phyloP scores from a whole-genome alignment of 1,140 invertebrate species.

The Halesus radiatus region DNA sequence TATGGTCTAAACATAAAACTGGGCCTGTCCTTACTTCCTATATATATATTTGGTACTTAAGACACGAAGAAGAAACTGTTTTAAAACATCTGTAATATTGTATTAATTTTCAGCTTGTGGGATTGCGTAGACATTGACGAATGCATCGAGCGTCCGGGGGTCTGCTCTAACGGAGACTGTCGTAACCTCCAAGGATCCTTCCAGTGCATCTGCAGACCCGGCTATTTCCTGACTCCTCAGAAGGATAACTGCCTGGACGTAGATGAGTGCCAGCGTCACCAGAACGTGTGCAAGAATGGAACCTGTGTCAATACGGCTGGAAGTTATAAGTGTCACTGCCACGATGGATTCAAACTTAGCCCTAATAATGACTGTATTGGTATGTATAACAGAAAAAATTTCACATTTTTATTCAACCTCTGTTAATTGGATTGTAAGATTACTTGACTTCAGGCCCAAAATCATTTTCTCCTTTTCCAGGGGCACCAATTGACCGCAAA shows the following conservation, averaged over 20 bases:
- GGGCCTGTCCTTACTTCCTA: too few relatives aligned
- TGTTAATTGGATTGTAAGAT: too few relatives aligned
- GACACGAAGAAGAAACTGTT: too few relatives aligned
- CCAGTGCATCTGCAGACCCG: constrained; percentile 84
- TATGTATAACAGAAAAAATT: constrained; percentile 61
- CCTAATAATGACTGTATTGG: constrained; percentile 89
- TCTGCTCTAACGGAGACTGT: constrained; percentile 81
- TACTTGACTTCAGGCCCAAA: too few relatives aligned
- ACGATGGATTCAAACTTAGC: constrained; percentile 85
- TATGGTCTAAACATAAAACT: too few relatives aligned
- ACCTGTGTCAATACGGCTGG: constrained; percentile 85
- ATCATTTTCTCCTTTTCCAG: too few relatives aligned
- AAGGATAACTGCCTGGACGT: constrained; percentile 79
- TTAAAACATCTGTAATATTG: too few relatives aligned
- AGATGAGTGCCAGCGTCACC: constrained; percentile 81
- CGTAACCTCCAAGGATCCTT: constrained; percentile 85
- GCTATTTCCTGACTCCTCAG: constrained; percentile 77
- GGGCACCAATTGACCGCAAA: too few relatives aligned
- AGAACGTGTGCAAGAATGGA: constrained; percentile 85
- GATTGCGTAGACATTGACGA: constrained; percentile 85
- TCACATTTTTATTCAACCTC: constrained; percentile 1
- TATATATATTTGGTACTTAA: too few relatives aligned
- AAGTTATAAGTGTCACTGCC: constrained; percentile 85
- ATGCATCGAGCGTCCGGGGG: constrained; percentile 75
- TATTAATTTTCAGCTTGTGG: constrained; percentile 55